These are phyloP conservation scores for Hypocryptadius cinnamomeus DNA, from an alignment of 2,113 vertebrate genomes.

Conservation along the genomic window DNA sequence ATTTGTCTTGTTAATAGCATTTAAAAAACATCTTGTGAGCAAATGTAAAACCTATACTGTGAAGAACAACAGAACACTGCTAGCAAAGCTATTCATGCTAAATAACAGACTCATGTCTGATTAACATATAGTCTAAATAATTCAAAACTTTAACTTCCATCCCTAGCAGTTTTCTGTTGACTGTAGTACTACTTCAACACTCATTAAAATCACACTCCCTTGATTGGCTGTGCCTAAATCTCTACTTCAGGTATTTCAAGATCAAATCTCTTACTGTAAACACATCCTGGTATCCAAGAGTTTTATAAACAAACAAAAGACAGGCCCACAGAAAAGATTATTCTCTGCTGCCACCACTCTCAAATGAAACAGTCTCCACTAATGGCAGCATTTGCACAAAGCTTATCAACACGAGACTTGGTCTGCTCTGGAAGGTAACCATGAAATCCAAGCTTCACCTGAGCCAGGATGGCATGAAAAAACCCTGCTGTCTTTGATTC, in stretches of 20 bases:
- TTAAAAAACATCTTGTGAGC: neutral
- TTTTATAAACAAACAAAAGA: neutral
- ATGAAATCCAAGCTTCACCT: neutral
- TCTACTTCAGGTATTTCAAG: neutral
- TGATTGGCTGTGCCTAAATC: neutral
- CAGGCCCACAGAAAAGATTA: neutral
- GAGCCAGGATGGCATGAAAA: neutral
- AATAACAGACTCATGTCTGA: neutral
- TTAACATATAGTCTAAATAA: neutral
- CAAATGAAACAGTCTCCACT: neutral
- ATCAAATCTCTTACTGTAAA: neutral
- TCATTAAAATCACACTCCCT: neutral
- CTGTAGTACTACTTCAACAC: neutral
- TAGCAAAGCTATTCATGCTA: neutral
- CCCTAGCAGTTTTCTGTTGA: neutral
- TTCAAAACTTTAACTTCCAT: neutral
- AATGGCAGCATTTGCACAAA: neutral
- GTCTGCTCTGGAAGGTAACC: neutral
- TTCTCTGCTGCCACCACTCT: neutral
- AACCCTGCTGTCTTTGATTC: neutral
- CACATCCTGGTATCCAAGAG: neutral
- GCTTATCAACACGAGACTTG: neutral
- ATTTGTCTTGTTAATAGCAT: neutral
- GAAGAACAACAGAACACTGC: neutral
- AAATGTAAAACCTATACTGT: accelerated